These are phyloP conservation scores for Ia io DNA, from an alignment of 2,113 vertebrate species.

Conservation along the genomic window DNA sequence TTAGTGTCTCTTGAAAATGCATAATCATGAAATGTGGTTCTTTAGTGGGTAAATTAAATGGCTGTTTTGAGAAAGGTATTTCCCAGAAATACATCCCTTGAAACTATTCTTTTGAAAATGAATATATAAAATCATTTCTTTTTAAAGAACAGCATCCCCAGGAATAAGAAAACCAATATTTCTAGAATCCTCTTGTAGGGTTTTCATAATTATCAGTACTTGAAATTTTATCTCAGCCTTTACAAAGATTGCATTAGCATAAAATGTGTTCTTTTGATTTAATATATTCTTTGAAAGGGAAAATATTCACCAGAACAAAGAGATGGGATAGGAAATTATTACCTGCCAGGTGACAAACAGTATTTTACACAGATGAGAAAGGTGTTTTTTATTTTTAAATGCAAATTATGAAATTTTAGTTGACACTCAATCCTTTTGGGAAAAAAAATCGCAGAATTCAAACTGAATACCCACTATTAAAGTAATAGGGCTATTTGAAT, in stretches of 20 bases:
- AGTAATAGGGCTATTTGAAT: conserved; percentile 73
- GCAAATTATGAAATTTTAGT: conserved; percentile 79
- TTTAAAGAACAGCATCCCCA: background rate
- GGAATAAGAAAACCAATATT: conserved; percentile 58
- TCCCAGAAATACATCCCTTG: background rate
- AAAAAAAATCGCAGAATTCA: conserved; percentile 77
- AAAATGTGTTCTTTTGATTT: conserved; percentile 83
- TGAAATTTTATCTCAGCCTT: conserved; percentile 80
- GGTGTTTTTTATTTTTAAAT: conserved; percentile 66
- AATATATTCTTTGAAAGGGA: conserved; percentile 81
- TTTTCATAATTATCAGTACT: conserved; percentile 81
- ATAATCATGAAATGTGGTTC: background rate
- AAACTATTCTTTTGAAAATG: conserved; percentile 45
- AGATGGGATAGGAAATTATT: conserved; percentile 82
- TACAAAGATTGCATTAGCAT: conserved; percentile 86
- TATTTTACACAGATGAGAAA: conserved; percentile 81
- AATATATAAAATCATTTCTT: conserved; percentile 41
- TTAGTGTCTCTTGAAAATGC: background rate
- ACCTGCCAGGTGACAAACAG: conserved; percentile 84
- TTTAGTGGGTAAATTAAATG: background rate
- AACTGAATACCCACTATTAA: conserved; percentile 74
- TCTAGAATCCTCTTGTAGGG: conserved; percentile 71
- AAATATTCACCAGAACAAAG: conserved; percentile 78
- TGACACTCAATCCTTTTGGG: conserved; percentile 74
- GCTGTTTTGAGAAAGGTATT: background rate